A percentile compares a stretch with the other conserved stretches of the same genome.
Evolutionary conservation across 35 echinoderm and acorn worm species (phyloP).

Genomic region (Amphiura filiformis): DNA sequence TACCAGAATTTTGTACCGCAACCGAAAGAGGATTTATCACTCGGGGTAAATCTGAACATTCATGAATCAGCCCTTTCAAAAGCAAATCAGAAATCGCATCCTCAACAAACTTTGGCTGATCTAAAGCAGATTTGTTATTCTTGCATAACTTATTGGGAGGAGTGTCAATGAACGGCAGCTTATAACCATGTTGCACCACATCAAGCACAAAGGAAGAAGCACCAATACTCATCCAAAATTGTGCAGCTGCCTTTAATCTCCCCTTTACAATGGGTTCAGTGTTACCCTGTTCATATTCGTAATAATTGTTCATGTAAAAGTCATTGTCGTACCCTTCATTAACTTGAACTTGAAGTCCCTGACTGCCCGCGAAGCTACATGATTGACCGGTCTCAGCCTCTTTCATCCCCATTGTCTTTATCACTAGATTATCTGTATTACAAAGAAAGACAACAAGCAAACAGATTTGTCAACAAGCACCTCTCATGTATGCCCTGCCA

Average conservation of each 20-base stretch:
- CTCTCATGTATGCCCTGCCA: not conserved
- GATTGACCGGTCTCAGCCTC: not conserved
- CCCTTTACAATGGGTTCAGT: conserved; percentile 26
- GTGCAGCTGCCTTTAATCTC: conserved; percentile 2
- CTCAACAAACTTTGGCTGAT: conserved; percentile 5
- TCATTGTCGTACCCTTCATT: conserved; percentile 4
- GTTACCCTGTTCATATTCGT: conserved; percentile 26
- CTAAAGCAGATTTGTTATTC: conserved; percentile 35
- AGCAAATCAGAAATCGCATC: conserved; percentile 5
- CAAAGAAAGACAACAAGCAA: not conserved
- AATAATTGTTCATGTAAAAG: not conserved
- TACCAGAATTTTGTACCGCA: conserved; percentile 23
- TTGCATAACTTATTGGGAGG: not conserved
- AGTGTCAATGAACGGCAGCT: not conserved
- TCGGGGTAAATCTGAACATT: not conserved
- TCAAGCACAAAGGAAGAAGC: conserved; percentile 15
- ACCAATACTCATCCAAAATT: conserved; percentile 34
- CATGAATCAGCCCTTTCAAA: not conserved
- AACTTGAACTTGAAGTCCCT: not conserved
- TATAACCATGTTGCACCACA: conserved; percentile 24
- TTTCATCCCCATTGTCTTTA: not conserved
- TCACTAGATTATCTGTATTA: not conserved
- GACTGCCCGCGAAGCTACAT: not conserved
- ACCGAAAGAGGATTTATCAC: conserved; percentile 37
- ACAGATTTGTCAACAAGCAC: not conserved